Evolutionary conservation across 1,140 invertebrate species (phyloP).

Genomic region (Harpegnathos saltator): DNA sequence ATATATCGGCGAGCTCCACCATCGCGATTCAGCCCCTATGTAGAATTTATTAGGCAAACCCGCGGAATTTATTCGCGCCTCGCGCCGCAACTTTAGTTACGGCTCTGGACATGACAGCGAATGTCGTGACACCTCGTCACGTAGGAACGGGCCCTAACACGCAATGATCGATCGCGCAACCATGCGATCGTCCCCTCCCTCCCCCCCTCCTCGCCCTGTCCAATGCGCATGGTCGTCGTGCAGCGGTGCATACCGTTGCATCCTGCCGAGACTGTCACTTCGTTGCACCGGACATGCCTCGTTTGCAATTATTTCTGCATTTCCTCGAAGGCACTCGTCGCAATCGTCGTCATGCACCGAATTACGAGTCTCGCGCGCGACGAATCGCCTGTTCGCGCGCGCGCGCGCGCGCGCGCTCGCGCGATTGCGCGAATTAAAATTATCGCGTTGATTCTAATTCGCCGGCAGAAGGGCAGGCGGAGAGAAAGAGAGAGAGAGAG

Average conservation of each 20-base stretch:
- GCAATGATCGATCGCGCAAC: slow-evolving; percentile 79
- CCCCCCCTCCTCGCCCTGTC: slow-evolving; percentile 80
- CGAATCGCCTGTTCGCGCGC: not conserved
- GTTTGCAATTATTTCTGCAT: slow-evolving; percentile 74
- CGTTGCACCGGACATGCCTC: slow-evolving; percentile 68
- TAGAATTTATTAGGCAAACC: not conserved
- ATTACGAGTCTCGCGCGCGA: slow-evolving; percentile 25
- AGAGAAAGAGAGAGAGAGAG: too few species aligned
- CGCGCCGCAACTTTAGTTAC: slow-evolving; percentile 46
- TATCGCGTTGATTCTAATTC: not conserved
- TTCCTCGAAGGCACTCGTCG: slow-evolving; percentile 63
- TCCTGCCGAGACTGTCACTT: slow-evolving; percentile 68
- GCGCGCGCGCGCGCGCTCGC: not conserved
- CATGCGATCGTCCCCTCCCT: slow-evolving; percentile 75
- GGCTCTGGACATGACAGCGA: slow-evolving; percentile 57
- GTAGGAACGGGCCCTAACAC: slow-evolving; percentile 59
- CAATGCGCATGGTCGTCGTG: slow-evolving; percentile 70
- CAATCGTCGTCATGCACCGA: slow-evolving; percentile 13
- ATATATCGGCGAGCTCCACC: too few species aligned
- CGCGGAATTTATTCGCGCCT: slow-evolving; percentile 25
- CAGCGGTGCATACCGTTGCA: slow-evolving; percentile 69
- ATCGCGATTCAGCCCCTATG: not conserved
- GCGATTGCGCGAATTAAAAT: slow-evolving; percentile 7
- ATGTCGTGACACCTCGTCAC: slow-evolving; percentile 61
- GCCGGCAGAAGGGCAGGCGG: too few species aligned